Base-by-base conservation (phyloP, 2,797 vertebrate genomes). In the Microchirus variegatus region DNA sequence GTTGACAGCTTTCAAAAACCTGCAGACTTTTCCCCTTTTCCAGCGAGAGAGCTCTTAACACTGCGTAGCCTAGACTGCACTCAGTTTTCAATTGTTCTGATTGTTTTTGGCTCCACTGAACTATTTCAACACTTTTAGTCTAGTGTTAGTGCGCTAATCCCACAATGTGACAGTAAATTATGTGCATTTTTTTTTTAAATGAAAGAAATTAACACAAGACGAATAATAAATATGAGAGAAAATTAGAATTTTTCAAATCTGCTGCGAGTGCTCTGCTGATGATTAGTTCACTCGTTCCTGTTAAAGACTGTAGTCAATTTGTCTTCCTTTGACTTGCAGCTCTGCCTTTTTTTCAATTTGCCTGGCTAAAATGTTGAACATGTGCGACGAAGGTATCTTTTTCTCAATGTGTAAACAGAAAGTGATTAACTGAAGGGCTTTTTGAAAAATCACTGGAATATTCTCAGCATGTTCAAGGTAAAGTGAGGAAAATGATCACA, bases 1-100 rank as follows among this genome's bases (percentile, higher is more conserved):
- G 19, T 55, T 65, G 75, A 76, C 75, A 64, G 67, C 70, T 78
- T 63, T 70, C 41, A 41, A 68, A 68, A 73, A 56, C 31, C 58
- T 43, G 62, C 15, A 4, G 50, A 46, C 56, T 41, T 43, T 59
- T 65, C 56, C 53, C 57, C 52, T 63, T 36, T 15, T 31, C 31
- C 31, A 31, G 48, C 17, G 1, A 37, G 31, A 17, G 35, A 17
- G 26, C 43, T 44, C 26, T 56, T 53, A 36, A 53, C 70, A 53
- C 46, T 46, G 48, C 53, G 36, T 5, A 14, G 47, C 16, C 53
- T 5, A 8, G 16, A 9, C 49, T 31, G 49, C 52, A 63, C 45
- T 11, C 37, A 61, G 46, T 62, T 62, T 43, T 51, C 16, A 66
- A 19, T 6, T 60, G 61, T 19, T 65, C 42, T 42, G 19, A 36